A percentile compares a stretch with the other conserved stretches of the same genome.
Evolutionary conservation across 1,140 invertebrate species (phyloP).

Genomic region (Bombus superbus): DNA sequence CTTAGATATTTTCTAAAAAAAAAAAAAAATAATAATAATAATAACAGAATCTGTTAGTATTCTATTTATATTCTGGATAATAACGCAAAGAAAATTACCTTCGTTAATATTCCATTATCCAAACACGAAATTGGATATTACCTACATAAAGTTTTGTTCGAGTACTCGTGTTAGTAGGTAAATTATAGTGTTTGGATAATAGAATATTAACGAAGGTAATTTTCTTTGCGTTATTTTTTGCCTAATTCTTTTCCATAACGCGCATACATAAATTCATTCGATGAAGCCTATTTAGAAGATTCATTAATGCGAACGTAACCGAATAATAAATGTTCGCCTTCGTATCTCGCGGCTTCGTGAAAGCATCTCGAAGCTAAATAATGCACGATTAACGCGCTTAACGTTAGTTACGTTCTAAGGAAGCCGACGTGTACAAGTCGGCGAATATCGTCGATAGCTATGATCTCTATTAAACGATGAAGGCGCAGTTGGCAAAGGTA

Average conservation of each 20-base stretch:
- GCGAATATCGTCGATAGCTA: background rate
- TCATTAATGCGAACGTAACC: background rate
- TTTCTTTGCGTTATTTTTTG: too few species aligned
- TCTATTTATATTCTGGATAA: too few species aligned
- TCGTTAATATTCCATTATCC: background rate
- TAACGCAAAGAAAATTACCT: background rate
- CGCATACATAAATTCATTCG: too few species aligned
- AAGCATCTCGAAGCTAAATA: background rate
- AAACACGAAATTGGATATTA: background rate
- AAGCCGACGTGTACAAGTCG: background rate
- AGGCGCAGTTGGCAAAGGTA: slow-evolving; percentile 57
- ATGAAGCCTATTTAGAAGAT: background rate
- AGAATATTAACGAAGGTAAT: too few species aligned
- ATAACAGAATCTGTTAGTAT: background rate
- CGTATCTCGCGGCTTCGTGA: background rate
- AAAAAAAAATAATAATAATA: too few species aligned
- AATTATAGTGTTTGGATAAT: background rate
- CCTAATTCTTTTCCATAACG: background rate
- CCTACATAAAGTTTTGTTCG: too few species aligned
- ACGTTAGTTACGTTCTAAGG: background rate
- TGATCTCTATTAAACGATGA: slow-evolving; percentile 10
- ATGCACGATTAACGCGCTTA: background rate
- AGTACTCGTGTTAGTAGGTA: background rate
- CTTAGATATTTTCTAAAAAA: background rate
- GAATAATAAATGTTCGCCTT: background rate